Conservation (phyloP, 2,888 invertebrate genomes). For the Lithophane semibrunnea region DNA sequence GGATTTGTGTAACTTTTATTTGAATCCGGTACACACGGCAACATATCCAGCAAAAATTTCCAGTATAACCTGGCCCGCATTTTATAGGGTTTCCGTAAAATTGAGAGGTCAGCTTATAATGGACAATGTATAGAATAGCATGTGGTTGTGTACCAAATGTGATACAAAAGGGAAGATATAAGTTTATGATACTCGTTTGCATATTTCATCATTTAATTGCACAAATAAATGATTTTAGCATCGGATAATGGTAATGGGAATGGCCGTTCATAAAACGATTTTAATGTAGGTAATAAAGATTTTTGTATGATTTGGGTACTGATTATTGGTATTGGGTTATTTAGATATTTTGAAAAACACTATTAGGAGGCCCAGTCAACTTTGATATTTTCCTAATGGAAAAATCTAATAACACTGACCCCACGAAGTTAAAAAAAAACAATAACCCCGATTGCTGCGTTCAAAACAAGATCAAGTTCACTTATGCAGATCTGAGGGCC, state of each 20-base stretch:
- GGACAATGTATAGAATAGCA: background rate
- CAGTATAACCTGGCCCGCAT: background rate
- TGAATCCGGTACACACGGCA: slow-evolving; percentile 1
- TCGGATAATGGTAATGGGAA: slow-evolving; percentile 46
- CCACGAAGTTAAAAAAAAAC: too few species aligned
- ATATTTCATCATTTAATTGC: slow-evolving; percentile 62
- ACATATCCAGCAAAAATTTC: background rate
- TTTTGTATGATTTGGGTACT: slow-evolving; percentile 13
- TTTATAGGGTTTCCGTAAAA: too few species aligned
- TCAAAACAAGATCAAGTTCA: too few species aligned
- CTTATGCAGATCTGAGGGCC: too few species aligned
- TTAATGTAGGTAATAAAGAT: slow-evolving; percentile 30
- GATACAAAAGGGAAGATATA: slow-evolving; percentile 34
- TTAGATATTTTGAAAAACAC: background rate
- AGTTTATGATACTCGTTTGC: slow-evolving; percentile 58
- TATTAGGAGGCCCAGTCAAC: background rate
- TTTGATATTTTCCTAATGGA: background rate
- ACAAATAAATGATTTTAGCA: slow-evolving; percentile 57
- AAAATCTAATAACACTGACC: background rate
- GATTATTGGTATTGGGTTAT: slow-evolving; percentile 4
- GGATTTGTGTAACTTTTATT: slow-evolving; percentile 56
- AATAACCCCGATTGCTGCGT: too few species aligned
- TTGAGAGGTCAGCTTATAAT: background rate
- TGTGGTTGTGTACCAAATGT: slow-evolving; percentile 22
- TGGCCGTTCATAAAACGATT: slow-evolving; percentile 34